Base-by-base conservation (phyloP, 2,888 invertebrate species). In the Drosophila nigricruria region DNA sequence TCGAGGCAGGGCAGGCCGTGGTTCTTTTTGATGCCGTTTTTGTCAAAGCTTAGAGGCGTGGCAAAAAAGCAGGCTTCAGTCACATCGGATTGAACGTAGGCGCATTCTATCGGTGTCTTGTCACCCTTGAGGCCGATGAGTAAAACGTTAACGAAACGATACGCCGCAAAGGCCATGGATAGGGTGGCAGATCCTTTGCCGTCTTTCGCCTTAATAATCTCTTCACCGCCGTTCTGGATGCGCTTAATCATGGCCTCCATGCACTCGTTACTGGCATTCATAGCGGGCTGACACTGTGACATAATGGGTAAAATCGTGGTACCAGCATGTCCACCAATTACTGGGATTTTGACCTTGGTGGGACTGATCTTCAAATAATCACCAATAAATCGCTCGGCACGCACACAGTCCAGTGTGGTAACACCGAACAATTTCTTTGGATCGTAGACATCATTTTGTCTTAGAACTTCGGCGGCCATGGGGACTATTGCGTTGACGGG, bases 251-350 rank as follows among this genome's bases (percentile, higher is more conserved):
- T 94, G 5, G 96, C 96, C 81, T 96, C 95, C 61, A 98, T 94
- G 92, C 97, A 95, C 70, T 95, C 96, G 82, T 95, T 94, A 16
- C 94, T 94, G 91, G 98, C 96, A 30, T 95, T 94, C 6, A 97
- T 96, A 0, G 94, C 91, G 0, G 98, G 98, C 56, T 95, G 95
- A 81, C 96, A 95, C 94, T 98, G 98, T 18, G 98, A 98, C 75
- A 99, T 95, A 69, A 99, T 90, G 0, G 99, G 99, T 91, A 99
- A 96, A 92, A 99, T 99, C 81, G 99, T 99, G 72, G 97, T 95
- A 12, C 98, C 98, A n/a, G 98, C 97, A 94, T 99, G 99, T 3
- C 99, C 99, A 25, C 99, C 99, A 91, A 99, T 96, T 16, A 99
- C 98, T 2, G 98, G 98, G 61, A 98, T 95, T 88, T 95, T 95